Evolutionary conservation across 2,113 vertebrate genomes (phyloP), one percentile per base, ranked within the genome.

Genomic region (Xiphophorus maculatus): DNA sequence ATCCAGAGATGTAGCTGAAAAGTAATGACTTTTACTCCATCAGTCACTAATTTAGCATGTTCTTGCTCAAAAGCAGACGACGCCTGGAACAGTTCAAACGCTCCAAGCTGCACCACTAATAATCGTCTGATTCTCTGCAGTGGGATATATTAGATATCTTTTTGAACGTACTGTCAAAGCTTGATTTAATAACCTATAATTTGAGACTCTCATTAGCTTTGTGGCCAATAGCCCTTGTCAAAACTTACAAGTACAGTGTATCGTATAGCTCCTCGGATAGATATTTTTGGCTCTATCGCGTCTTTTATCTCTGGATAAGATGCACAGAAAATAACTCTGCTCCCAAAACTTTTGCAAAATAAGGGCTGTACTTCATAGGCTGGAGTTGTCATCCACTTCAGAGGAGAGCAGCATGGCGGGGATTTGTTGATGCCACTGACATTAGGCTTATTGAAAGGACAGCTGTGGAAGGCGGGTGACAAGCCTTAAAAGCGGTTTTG

Each of bases 401-500:
- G 67, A 87, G 75, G 28, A 72, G 70, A 85, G 58, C 69, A 74
- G 76, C 61, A 29, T 75, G 79, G 82, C 11, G n/a, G 77, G 84
- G 85, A 85, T 89, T 81, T 78, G 80, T 88, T 87, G 87, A 90
- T 30, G 76, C 77, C 68, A 40, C 71, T 87, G 88, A 91, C 89
- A 87, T 91, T 84, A 86, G 83, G 84, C 79, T 87, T 67, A 92
- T 92, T 89, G 79, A 91, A 85, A 77, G 89, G 91, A 92, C 90
- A 90, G 88, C 86, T 88, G 90, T 82, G 85, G 81, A 80, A 84
- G 79, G 83, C 77, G 77, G 89, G 74, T 91, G 91, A 90, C 87
- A 76, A 84, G 77, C 85, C 85, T 88, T 79, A 37, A 76, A 84
- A 90, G 92, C 54, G 40, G 71, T 87, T 87, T 87, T 89, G 83